These are phyloP conservation scores for Diarsia mendica DNA, from an alignment of 2,888 invertebrate species.

Conservation along the genomic window DNA sequence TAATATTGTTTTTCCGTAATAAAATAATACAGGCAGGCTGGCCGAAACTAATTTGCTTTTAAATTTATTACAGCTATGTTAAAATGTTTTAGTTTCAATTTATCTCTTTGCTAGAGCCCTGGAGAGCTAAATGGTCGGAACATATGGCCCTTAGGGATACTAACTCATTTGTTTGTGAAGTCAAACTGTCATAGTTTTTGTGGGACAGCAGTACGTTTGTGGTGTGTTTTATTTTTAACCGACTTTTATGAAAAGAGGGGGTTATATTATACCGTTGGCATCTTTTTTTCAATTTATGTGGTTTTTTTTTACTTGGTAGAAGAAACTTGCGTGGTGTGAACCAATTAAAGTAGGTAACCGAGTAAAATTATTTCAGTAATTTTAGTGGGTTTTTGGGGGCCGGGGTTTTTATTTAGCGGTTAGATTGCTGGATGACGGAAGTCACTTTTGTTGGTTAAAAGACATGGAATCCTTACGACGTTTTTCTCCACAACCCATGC, in stretches of 20 bases:
- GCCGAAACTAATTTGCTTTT: conserved; percentile 62
- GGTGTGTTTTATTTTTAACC: neutral
- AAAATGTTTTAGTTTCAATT: conserved; percentile 59
- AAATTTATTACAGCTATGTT: conserved; percentile 58
- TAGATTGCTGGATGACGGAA: too few species aligned
- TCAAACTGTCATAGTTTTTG: conserved; percentile 38
- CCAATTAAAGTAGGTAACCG: too few species aligned
- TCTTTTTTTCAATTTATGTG: neutral
- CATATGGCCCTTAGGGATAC: conserved; percentile 37
- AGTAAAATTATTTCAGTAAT: too few species aligned
- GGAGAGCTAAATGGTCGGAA: conserved; percentile 33
- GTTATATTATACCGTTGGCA: neutral
- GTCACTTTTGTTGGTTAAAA: too few species aligned
- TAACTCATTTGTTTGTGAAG: conserved; percentile 46
- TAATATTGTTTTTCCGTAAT: conserved; percentile 60
- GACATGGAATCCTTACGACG: too few species aligned
- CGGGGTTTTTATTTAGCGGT: too few species aligned
- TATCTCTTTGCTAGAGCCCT: conserved; percentile 47
- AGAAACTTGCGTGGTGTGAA: too few species aligned
- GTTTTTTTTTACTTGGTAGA: too few species aligned
- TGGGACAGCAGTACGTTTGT: neutral
- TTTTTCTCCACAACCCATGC: too few species aligned
- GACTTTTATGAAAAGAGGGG: neutral
- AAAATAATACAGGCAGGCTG: conserved; percentile 44
- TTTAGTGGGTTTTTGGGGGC: too few species aligned